Evolutionary conservation across 2,888 invertebrate genomes (phyloP).

Genomic region (Agrenia bidenticulata): DNA sequence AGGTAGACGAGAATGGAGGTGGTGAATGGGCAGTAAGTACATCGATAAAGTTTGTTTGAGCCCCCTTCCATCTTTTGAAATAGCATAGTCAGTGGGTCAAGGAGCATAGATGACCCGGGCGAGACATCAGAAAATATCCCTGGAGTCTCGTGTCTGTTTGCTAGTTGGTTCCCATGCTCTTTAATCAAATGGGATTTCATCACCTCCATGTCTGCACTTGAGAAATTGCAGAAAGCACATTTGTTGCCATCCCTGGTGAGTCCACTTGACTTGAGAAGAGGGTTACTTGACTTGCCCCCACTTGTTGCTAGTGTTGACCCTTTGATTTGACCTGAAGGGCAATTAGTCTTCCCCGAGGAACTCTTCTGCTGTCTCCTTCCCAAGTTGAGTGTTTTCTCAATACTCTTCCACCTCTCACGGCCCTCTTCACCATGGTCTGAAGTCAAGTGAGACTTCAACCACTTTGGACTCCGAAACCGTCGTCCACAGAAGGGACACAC

Average conservation of each 20-base stretch:
- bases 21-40: slow-evolving; percentile 85
- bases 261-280: slow-evolving; percentile 2
- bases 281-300: slow-evolving; percentile 19
- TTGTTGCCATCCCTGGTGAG: slow-evolving; percentile 53
- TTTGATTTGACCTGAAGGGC: slow-evolving; percentile 8
- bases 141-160: slow-evolving; percentile 13
- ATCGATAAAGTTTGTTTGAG: slow-evolving; percentile 73
- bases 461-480: slow-evolving; percentile 83
- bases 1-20: slow-evolving; percentile 86
- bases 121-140: too few species aligned
- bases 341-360: slow-evolving; percentile 13
- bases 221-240: slow-evolving; percentile 55
- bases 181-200: slow-evolving; percentile 59
- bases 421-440: slow-evolving; percentile 78
- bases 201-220: slow-evolving; percentile 54
- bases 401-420: slow-evolving; percentile 65
- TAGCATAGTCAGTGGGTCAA: slow-evolving; percentile 50
- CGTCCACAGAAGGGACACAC: slow-evolving; percentile 82
- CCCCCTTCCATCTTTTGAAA: slow-evolving; percentile 53
- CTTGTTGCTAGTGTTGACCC: background rate
- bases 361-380: slow-evolving; percentile 26
- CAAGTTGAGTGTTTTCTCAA: slow-evolving; percentile 57
- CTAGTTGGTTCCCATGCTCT: slow-evolving; percentile 56
- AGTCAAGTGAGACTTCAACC: slow-evolving; percentile 81
- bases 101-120: slow-evolving; percentile 29